Evolutionary conservation across 64 coral and sea anemone genomes (phyloP).

Genomic region (Cladopsammia gracilis): DNA sequence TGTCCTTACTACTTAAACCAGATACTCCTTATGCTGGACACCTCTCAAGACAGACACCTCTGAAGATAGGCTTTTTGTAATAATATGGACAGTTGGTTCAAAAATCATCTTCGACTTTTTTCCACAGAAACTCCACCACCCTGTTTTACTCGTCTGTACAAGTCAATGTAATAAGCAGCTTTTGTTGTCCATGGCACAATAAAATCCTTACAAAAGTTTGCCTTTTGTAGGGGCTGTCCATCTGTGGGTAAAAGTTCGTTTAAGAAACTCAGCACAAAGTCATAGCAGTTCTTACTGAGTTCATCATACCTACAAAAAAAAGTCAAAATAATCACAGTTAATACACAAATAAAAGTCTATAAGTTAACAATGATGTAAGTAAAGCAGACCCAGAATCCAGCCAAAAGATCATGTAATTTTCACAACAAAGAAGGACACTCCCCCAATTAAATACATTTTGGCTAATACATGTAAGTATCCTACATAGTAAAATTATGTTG

Average conservation of each 20-base stretch:
- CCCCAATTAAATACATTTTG: too few species aligned
- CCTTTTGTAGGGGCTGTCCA: background rate
- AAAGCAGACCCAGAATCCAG: too few species aligned
- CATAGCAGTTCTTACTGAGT: conserved; percentile 19
- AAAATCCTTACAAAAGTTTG: conserved; percentile 31
- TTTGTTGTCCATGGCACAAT: conserved; percentile 33
- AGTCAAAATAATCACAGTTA: too few species aligned
- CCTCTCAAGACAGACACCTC: background rate
- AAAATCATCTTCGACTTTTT: conserved; percentile 7
- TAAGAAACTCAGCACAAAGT: conserved; percentile 39
- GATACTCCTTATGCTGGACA: background rate
- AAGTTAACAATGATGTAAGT: too few species aligned
- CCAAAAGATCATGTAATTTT: too few species aligned
- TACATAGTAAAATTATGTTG: too few species aligned
- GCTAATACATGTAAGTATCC: too few species aligned
- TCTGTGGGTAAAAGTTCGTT: conserved; percentile 18
- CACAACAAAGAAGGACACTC: too few species aligned
- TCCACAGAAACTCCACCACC: conserved; percentile 8
- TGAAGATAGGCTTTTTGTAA: background rate
- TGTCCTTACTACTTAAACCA: too few species aligned
- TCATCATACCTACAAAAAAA: conserved; percentile 49
- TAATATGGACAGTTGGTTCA: background rate
- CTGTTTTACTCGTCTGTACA: background rate
- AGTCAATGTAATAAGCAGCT: conserved; percentile 49
- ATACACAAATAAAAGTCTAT: too few species aligned